phyloP scores from a whole-genome alignment of 2,113 vertebrate species.

The cattle (Bos taurus) region ARS-UCD2.0 NC_037342.1:34165001-34165500 shows the following conservation, averaged over 20 bases:
- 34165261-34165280: not conserved
- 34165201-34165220: not conserved
- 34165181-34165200: not conserved
- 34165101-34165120: not conserved
- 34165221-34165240: not conserved
- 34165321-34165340: not conserved
- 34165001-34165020: not conserved
- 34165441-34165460: not conserved
- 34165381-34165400: not conserved
- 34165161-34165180: not conserved
- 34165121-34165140: not conserved
- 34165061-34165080: not conserved
- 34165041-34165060: not conserved
- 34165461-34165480: not conserved
- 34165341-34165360: not conserved
- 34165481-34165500: not conserved
- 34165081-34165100: not conserved
- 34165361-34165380: not conserved
- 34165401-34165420: not conserved
- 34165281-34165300: not conserved
- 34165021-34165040: not conserved
- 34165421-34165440: not conserved
- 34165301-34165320: not conserved
- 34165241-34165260: not conserved
- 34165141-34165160: not conserved